Percentiles rank a stretch among this genome's conserved stretches.
phyloP scores from a whole-genome alignment of 2,113 vertebrate genomes.

The Gambusia holbrooki region DNA sequence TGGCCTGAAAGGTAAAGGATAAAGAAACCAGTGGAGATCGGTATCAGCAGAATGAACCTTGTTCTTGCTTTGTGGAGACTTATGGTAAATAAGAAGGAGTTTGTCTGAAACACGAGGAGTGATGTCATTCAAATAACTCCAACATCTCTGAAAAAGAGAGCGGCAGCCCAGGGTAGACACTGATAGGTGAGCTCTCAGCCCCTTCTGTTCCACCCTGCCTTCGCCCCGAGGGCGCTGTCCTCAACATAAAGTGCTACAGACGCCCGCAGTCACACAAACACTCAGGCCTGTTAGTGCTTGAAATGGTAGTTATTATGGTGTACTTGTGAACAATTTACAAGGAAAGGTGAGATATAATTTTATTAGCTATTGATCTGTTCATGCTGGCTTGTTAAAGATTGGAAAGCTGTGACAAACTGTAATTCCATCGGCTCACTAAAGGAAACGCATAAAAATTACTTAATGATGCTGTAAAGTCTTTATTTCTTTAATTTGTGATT shows the following conservation, averaged over 20 bases:
- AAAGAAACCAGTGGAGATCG: conserved; percentile 18
- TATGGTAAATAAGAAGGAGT: conserved; percentile 62
- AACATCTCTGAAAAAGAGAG: conserved; percentile 61
- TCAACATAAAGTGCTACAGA: conserved; percentile 33
- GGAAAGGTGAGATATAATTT: conserved; percentile 21
- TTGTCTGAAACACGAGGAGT: conserved; percentile 68
- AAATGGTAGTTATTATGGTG: conserved; percentile 7
- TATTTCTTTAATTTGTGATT: no score
- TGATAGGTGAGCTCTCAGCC: conserved; percentile 60
- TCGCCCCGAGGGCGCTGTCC: conserved; percentile 60
- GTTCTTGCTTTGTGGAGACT: conserved; percentile 58
- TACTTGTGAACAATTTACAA: conserved; percentile 6
- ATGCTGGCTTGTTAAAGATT: not conserved
- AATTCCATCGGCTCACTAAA: not conserved
- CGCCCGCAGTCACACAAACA: conserved; percentile 4
- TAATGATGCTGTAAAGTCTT: not conserved
- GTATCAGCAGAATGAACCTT: conserved; percentile 34
- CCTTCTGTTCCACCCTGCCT: conserved; percentile 67
- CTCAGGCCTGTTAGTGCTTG: conserved; percentile 44
- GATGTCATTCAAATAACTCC: conserved; percentile 65
- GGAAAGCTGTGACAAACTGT: not conserved
- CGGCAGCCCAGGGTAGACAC: conserved; percentile 50
- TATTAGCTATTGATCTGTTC: conserved; percentile 9
- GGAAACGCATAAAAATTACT: no score
- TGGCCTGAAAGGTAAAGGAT: conserved; percentile 27